Conservation (phyloP, 2,888 invertebrate species). For the Drosophila greeni region DNA sequence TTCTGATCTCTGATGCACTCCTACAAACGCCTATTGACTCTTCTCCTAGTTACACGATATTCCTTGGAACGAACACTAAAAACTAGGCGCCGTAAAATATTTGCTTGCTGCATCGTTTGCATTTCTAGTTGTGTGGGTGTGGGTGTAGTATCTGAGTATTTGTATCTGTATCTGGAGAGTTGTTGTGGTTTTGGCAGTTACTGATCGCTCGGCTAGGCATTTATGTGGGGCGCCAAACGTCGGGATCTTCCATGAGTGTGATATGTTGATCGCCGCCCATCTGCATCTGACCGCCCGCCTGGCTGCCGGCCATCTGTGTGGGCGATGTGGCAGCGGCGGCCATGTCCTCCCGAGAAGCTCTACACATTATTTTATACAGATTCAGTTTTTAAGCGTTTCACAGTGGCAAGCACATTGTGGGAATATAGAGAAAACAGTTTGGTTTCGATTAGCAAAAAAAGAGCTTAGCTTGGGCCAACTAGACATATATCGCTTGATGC, state of each 20-base stretch:
- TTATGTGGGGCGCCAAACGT: slow-evolving; percentile 96
- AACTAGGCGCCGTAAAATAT: slow-evolving; percentile 68
- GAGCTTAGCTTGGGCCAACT: slow-evolving; percentile 12
- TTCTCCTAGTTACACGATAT: slow-evolving; percentile 30
- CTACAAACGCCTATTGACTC: slow-evolving; percentile 21
- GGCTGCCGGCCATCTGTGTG: slow-evolving; percentile 82
- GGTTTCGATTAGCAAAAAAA: slow-evolving; percentile 58
- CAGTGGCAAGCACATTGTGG: slow-evolving; percentile 61
- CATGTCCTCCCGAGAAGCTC: slow-evolving; percentile 92
- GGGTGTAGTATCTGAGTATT: slow-evolving; percentile 26
- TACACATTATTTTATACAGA: slow-evolving; percentile 69
- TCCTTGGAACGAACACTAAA: slow-evolving; percentile 68
- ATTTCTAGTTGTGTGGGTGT: slow-evolving; percentile 33
- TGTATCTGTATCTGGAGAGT: slow-evolving; percentile 17
- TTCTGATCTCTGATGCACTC: slow-evolving; percentile 45
- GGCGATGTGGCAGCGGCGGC: slow-evolving; percentile 87
- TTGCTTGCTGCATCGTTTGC: slow-evolving; percentile 37
- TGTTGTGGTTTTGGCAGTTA: slow-evolving; percentile 59
- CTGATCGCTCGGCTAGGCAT: slow-evolving; percentile 68
- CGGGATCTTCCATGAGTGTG: slow-evolving; percentile 94
- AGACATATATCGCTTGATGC: slow-evolving; percentile 14
- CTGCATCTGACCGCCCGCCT: slow-evolving; percentile 78
- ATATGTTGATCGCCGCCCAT: slow-evolving; percentile 82
- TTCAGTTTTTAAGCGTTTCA: slow-evolving; percentile 49
- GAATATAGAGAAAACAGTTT: slow-evolving; percentile 63